Conservation (phyloP, 2,797 vertebrate genomes). For the Prunella strophiata region DNA sequence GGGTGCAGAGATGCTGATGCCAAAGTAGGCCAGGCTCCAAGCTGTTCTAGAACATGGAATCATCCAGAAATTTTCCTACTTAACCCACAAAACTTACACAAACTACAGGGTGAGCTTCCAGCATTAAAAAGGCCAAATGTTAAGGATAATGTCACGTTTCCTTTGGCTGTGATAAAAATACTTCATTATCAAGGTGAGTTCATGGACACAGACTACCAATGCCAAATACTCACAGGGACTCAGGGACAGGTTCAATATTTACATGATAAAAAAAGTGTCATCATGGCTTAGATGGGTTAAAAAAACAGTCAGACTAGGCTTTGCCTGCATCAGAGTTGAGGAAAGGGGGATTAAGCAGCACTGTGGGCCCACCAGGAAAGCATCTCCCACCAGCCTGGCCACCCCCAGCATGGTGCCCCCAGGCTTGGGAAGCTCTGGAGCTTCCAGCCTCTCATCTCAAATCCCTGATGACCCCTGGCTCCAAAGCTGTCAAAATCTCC, state of each 20-base stretch:
- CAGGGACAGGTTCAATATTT: neutral
- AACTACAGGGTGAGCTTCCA: neutral
- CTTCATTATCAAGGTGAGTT: neutral
- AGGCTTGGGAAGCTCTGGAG: neutral
- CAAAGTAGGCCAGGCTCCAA: neutral
- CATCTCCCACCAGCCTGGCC: rapidly evolving
- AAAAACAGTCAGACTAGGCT: neutral
- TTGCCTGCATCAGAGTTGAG: neutral
- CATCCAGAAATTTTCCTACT: neutral
- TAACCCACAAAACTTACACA: neutral
- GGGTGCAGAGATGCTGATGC: neutral
- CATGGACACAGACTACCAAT: neutral
- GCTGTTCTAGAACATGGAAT: neutral
- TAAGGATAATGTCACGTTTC: neutral
- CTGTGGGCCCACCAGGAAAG: neutral
- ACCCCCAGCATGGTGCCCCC: neutral
- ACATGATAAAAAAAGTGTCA: neutral
- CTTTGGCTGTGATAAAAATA: neutral
- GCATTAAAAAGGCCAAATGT: neutral
- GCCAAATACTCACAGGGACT: neutral
- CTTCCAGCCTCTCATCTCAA: neutral
- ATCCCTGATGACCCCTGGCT: neutral
- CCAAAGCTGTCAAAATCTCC: neutral
- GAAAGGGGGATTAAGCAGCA: neutral
- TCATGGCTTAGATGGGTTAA: rapidly evolving